Evolutionary conservation across 2,113 vertebrate species (phyloP).

Genomic region (Triplophysa siluroides): DNA sequence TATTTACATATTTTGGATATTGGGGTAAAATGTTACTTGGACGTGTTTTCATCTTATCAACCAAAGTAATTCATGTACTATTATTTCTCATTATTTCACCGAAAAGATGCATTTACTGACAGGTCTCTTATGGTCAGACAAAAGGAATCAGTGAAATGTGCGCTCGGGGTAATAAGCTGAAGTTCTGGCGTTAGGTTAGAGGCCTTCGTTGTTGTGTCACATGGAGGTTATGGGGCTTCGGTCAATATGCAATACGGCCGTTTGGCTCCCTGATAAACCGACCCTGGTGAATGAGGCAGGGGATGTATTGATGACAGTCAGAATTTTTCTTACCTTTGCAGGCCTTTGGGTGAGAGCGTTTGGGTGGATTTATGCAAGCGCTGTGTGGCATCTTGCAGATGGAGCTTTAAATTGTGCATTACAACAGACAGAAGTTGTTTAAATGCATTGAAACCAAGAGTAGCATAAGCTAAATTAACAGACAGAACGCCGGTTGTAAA

Average conservation of each 20-base stretch:
- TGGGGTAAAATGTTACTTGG: too few relatives aligned
- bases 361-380: constrained; percentile 58
- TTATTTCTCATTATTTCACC: background rate
- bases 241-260: constrained; percentile 58
- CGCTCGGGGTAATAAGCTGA: constrained; percentile 12
- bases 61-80: too few relatives aligned
- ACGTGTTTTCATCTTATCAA: too few relatives aligned
- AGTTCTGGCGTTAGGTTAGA: constrained; percentile 39
- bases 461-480: constrained; percentile 63
- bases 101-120: background rate
- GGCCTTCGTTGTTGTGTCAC: constrained; percentile 48
- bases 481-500: constrained; percentile 54
- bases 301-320: constrained; percentile 49
- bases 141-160: constrained; percentile 3
- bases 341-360: constrained; percentile 34
- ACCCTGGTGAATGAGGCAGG: constrained; percentile 19
- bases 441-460: constrained; percentile 64
- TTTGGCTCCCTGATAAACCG: constrained; percentile 54
- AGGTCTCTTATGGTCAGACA: background rate
- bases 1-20: too few relatives aligned
- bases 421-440: constrained; percentile 58
- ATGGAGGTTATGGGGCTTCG: constrained; percentile 44
- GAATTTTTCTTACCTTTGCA: constrained; percentile 44
- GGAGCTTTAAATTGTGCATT: constrained; percentile 59
- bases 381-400: constrained; percentile 56